Conservation (phyloP, 2,888 invertebrate genomes). For the Diaphora mendica region DNA sequence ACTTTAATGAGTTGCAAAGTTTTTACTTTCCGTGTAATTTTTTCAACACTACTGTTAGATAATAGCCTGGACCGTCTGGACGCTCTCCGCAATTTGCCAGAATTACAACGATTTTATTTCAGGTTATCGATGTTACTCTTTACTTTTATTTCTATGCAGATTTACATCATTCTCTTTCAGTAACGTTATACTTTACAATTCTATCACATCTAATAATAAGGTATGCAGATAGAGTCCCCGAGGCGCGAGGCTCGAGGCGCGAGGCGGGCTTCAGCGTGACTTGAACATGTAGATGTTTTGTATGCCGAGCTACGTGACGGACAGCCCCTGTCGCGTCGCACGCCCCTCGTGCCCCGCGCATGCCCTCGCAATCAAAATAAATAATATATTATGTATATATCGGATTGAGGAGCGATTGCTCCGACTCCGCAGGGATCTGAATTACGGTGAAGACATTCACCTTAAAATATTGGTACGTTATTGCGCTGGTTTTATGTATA, state of each 20-base stretch:
- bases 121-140: not conserved
- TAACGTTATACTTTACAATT: slow-evolving; percentile 23
- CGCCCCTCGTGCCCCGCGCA: not conserved
- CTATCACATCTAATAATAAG: slow-evolving; percentile 34
- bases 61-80: too few relatives aligned
- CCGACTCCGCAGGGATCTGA: slow-evolving; percentile 48
- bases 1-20: too few relatives aligned
- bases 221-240: slow-evolving; percentile 44
- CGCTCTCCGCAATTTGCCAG: not conserved
- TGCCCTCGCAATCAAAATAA: slow-evolving; percentile 42
- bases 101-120: not conserved
- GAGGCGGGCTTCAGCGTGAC: slow-evolving; percentile 27
- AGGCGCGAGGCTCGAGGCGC: slow-evolving; percentile 27
- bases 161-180: slow-evolving; percentile 18
- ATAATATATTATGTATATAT: slow-evolving; percentile 56
- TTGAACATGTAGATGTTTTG: slow-evolving; percentile 38
- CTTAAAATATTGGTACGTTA: slow-evolving; percentile 53
- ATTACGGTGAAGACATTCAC: slow-evolving; percentile 54
- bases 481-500: slow-evolving; percentile 32
- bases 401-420: slow-evolving; percentile 54
- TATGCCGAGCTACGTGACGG: slow-evolving; percentile 40
- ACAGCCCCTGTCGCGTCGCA: slow-evolving; percentile 10
- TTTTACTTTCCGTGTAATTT: too few relatives aligned
- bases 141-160: not conserved
- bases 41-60: too few relatives aligned